Evolutionary conservation across 2,888 invertebrate genomes (phyloP).

Genomic region (Macrosiphum euphorbiae): DNA sequence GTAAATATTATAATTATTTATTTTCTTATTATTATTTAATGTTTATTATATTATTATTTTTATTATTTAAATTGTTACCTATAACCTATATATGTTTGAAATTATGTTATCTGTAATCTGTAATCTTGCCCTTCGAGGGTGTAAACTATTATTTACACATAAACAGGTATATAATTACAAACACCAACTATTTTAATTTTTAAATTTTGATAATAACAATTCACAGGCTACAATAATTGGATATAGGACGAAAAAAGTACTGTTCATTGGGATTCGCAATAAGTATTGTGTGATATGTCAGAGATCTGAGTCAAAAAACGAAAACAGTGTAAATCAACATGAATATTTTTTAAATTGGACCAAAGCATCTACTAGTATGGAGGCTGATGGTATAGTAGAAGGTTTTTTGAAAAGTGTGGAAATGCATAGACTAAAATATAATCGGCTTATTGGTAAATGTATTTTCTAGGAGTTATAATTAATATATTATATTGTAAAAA

Average conservation of each 20-base stretch:
- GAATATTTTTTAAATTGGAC: background rate
- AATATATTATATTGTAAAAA: too few species aligned
- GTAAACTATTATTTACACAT: too few species aligned
- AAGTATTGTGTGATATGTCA: background rate
- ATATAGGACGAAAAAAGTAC: background rate
- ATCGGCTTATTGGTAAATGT: background rate
- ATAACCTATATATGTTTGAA: too few species aligned
- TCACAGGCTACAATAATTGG: background rate
- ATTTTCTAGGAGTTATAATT: background rate
- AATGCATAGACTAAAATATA: conserved; percentile 18
- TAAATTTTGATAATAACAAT: too few species aligned
- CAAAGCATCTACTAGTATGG: background rate
- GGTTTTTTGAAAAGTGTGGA: background rate
- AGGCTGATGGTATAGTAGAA: conserved; percentile 1
- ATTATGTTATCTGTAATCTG: too few species aligned
- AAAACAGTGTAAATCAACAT: background rate
- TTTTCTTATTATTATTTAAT: too few species aligned
- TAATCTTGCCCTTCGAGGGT: too few species aligned
- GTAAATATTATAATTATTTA: too few species aligned
- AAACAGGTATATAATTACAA: too few species aligned
- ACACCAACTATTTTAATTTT: too few species aligned
- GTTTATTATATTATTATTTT: too few species aligned
- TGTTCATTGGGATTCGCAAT: background rate
- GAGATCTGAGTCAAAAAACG: background rate
- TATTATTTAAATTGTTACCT: too few species aligned